A percentile compares a stretch with the other conserved stretches of the same genome.
Conservation (phyloP, 2,888 invertebrate species). For the Dynastes grantii region DNA sequence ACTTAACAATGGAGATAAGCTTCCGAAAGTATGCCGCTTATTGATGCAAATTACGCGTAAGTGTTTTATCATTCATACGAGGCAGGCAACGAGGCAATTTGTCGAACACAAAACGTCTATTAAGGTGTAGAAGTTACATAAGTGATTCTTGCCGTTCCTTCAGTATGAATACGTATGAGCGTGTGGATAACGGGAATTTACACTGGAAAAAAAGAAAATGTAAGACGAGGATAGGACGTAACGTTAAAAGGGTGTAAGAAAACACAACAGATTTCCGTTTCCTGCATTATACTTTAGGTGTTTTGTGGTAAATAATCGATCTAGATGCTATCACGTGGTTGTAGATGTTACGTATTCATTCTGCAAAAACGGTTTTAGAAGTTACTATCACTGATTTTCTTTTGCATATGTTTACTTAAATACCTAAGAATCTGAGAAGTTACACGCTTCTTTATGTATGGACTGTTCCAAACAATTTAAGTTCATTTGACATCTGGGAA, state of each 20-base stretch:
- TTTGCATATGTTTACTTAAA: too few relatives aligned
- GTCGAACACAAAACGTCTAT: constrained; percentile 45
- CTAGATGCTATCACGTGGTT: too few relatives aligned
- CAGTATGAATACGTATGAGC: background rate
- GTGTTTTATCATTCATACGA: constrained; percentile 31
- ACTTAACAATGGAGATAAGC: constrained; percentile 7
- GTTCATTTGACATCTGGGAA: too few relatives aligned
- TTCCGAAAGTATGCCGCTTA: constrained; percentile 26
- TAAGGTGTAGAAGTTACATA: constrained; percentile 31
- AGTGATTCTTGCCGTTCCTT: constrained; percentile 11
- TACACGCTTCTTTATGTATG: too few relatives aligned
- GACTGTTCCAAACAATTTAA: too few relatives aligned
- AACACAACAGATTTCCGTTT: background rate
- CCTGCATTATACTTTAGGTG: too few relatives aligned
- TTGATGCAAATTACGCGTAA: constrained; percentile 34
- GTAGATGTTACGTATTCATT: too few relatives aligned
- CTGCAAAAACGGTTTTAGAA: too few relatives aligned
- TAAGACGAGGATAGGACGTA: background rate
- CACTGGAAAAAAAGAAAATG: background rate
- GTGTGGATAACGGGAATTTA: constrained; percentile 10
- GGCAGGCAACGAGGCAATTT: constrained; percentile 27
- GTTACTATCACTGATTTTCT: too few relatives aligned
- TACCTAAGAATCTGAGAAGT: too few relatives aligned
- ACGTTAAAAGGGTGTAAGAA: too few relatives aligned
- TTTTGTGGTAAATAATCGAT: too few relatives aligned